phyloP scores from a whole-genome alignment of 2,888 invertebrate genomes.

The Drosophila antonietae region DNA sequence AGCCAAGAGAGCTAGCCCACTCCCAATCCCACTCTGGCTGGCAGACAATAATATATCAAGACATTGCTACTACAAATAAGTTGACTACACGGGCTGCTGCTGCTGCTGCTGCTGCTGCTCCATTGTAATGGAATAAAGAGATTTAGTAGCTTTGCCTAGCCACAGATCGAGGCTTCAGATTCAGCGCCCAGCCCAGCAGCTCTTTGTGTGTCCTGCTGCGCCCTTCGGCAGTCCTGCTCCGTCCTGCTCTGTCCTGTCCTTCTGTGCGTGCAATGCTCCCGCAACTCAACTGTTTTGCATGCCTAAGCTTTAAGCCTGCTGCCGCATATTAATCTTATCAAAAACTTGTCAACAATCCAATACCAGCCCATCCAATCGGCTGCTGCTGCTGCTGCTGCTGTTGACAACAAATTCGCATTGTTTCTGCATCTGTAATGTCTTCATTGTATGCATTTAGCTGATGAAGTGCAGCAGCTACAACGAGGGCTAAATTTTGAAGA shows the following conservation, averaged over 20 bases:
- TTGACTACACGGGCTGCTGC: constrained; percentile 43
- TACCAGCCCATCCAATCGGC: constrained; percentile 38
- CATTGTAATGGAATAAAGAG: constrained; percentile 73
- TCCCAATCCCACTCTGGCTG: background rate
- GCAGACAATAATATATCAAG: constrained; percentile 78
- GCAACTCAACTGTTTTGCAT: constrained; percentile 67
- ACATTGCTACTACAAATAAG: constrained; percentile 73
- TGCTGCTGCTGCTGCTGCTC: constrained; percentile 7
- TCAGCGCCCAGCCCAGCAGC: constrained; percentile 16
- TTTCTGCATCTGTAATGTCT: constrained; percentile 57
- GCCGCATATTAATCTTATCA: constrained; percentile 78
- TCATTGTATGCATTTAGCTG: constrained; percentile 37
- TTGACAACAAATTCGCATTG: constrained; percentile 71
- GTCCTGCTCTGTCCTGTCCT: constrained; percentile 49
- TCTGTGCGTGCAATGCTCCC: constrained; percentile 75
- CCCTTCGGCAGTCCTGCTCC: constrained; percentile 19
- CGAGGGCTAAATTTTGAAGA: constrained; percentile 17
- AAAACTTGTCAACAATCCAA: constrained; percentile 78
- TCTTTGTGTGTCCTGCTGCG: constrained; percentile 40
- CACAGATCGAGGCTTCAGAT: constrained; percentile 47
- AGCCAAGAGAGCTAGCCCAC: constrained; percentile 11
- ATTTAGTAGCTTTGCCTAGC: constrained; percentile 71
- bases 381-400: constrained; percentile 16
- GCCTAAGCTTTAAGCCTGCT: constrained; percentile 55
- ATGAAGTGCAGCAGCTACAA: constrained; percentile 1